phyloP scores from a whole-genome alignment of 2,113 vertebrate genomes.

The Kryptolebias marmoratus region DNA sequence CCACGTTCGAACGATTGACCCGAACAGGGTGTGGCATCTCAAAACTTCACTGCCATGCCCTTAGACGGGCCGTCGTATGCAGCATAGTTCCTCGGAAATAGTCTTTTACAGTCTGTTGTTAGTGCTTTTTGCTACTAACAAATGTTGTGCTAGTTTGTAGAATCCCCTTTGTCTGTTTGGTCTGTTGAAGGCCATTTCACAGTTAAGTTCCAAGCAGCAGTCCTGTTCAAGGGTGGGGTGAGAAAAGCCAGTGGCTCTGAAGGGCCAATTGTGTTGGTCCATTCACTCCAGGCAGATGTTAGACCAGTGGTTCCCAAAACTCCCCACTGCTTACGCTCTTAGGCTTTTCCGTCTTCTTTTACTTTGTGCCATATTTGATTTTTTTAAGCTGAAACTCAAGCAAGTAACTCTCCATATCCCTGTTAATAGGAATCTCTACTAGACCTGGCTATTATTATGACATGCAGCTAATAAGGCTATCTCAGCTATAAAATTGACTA shows the following conservation, averaged over 20 bases:
- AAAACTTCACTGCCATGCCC: conserved; percentile 57
- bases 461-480: conserved; percentile 77
- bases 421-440: conserved; percentile 69
- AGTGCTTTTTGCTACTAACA: conserved; percentile 68
- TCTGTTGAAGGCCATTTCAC: conserved; percentile 77
- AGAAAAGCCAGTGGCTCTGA: conserved; percentile 68
- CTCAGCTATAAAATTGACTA: conserved; percentile 62
- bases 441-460: conserved; percentile 64
- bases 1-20: conserved; percentile 57
- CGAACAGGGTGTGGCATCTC: conserved; percentile 47
- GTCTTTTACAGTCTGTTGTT: conserved; percentile 74
- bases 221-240: conserved; percentile 59
- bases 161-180: conserved; percentile 66
- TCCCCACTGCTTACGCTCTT: conserved; percentile 31
- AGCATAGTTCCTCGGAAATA: conserved; percentile 72
- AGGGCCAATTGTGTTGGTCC: conserved; percentile 55
- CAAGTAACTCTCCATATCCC: conserved; percentile 51
- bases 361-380: conserved; percentile 52
- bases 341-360: conserved; percentile 51
- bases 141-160: conserved; percentile 76
- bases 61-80: conserved; percentile 66
- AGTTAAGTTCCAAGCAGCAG: conserved; percentile 74
- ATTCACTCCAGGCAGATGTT: conserved; percentile 74
- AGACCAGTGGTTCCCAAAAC: conserved; percentile 68
- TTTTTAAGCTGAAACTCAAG: conserved; percentile 67